Percentiles rank a stretch among this genome's conserved stretches.
phyloP scores from a whole-genome alignment of 2,113 vertebrate species.

The Sinocyclocheilus grahami region DNA sequence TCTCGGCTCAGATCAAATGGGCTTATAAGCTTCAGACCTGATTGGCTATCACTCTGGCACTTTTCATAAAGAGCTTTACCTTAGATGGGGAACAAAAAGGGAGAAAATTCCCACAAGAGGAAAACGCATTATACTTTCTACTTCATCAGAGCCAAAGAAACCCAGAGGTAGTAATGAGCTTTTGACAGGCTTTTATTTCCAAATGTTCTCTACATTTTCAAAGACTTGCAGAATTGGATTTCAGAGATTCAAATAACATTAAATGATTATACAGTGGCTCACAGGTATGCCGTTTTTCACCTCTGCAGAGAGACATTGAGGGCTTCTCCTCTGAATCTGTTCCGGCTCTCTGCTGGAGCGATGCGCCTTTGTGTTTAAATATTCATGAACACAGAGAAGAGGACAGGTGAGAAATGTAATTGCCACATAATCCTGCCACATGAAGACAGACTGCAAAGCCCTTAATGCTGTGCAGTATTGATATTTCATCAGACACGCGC shows the following conservation, averaged over 20 bases:
- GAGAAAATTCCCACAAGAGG: conserved; percentile 13
- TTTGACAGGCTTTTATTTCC: conserved; percentile 41
- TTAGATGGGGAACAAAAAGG: not conserved
- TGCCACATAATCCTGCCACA: conserved; percentile 58
- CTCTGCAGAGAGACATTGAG: conserved; percentile 34
- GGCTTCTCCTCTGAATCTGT: conserved; percentile 37
- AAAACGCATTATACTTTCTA: conserved; percentile 17
- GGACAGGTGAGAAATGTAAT: conserved; percentile 60
- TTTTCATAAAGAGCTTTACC: conserved; percentile 22
- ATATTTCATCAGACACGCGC: conserved; percentile 52
- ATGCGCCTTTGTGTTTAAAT: conserved; percentile 49
- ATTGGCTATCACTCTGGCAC: conserved; percentile 37
- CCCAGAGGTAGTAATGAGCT: conserved; percentile 45
- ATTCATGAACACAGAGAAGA: conserved; percentile 52
- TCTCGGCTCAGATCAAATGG: conserved; percentile 27
- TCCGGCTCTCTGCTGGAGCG: not conserved
- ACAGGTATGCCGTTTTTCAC: conserved; percentile 36
- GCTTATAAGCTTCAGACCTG: conserved; percentile 36
- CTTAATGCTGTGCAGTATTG: conserved; percentile 49
- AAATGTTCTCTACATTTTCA: conserved; percentile 39
- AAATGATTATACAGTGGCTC: conserved; percentile 48
- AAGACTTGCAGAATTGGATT: conserved; percentile 39
- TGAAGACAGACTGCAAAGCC: conserved; percentile 45
- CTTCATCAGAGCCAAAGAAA: conserved; percentile 44
- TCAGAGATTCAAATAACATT: conserved; percentile 44